A percentile compares a stretch with the other conserved stretches of the same genome.
phyloP scores from a whole-genome alignment of 2,797 vertebrate species.

The Vespertilio murinus region DNA sequence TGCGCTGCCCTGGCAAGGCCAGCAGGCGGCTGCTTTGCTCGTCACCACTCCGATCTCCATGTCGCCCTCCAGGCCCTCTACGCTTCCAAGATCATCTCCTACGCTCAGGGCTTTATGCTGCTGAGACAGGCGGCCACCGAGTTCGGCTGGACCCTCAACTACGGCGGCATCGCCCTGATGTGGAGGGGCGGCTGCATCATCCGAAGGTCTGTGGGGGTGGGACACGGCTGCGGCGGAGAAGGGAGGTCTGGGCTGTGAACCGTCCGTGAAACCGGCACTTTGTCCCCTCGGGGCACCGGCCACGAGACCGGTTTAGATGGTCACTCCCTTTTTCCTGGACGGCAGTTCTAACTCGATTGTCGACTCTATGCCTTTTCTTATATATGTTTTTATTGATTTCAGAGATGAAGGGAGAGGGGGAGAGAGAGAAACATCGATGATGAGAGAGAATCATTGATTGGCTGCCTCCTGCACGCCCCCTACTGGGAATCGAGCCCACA shows the following conservation, averaged over 20 bases:
- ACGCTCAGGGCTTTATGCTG: slow-evolving; percentile 98
- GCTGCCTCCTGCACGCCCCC: too few species aligned
- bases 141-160: slow-evolving; percentile 95
- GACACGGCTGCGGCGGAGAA: fast-evolving
- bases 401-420: too few species aligned
- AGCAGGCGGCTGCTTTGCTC: fast-evolving
- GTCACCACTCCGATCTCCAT: fast-evolving
- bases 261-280: fast-evolving
- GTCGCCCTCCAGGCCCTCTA: slow-evolving; percentile 90
- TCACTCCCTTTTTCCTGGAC: neutral
- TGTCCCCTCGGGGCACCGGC: neutral
- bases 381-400: too few species aligned
- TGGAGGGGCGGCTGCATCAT: slow-evolving; percentile 99
- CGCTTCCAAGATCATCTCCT: slow-evolving; percentile 99
- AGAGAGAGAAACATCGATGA: too few species aligned
- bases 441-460: too few species aligned
- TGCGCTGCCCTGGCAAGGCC: fast-evolving
- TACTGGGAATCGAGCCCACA: too few species aligned
- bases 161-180: slow-evolving; percentile 97
- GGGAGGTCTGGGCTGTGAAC: fast-evolving
- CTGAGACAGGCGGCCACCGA: slow-evolving; percentile 94
- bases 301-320: neutral
- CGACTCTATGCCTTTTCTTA: neutral
- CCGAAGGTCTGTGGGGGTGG: slow-evolving; percentile 87
- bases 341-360: neutral